Conservation (phyloP, 2,888 invertebrate species). For the Eurytoma adleriae region DNA sequence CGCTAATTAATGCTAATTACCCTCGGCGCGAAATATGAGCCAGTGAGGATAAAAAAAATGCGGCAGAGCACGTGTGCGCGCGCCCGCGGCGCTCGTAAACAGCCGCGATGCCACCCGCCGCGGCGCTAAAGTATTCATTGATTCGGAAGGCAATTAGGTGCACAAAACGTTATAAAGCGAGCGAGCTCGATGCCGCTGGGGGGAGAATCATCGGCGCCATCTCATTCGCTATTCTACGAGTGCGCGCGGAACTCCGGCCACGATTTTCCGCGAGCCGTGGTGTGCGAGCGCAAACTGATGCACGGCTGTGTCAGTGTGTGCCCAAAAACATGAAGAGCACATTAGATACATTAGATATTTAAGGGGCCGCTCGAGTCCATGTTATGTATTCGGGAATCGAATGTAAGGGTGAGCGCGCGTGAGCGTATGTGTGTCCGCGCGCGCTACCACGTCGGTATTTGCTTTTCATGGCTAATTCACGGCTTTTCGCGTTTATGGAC, state of each 20-base stretch:
- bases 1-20: constrained; percentile 74
- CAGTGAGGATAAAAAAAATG: neutral
- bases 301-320: neutral
- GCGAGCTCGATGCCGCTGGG: neutral
- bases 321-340: constrained; percentile 44
- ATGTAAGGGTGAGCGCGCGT: neutral
- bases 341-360: constrained; percentile 52
- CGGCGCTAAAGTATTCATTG: constrained; percentile 70
- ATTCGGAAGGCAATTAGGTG: constrained; percentile 67
- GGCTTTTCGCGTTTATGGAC: too few relatives aligned
- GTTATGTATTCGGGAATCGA: constrained; percentile 7
- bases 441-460: too few relatives aligned
- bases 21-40: constrained; percentile 68
- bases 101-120: constrained; percentile 19
- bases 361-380: neutral
- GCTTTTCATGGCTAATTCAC: too few relatives aligned
- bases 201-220: neutral
- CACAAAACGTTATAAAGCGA: constrained; percentile 21
- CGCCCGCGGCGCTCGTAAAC: constrained; percentile 32
- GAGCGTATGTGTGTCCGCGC: too few relatives aligned
- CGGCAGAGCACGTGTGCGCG: constrained; percentile 37
- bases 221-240: constrained; percentile 18
- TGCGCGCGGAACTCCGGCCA: neutral
- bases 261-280: neutral
- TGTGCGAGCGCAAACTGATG: neutral